These are phyloP conservation scores for Pachydiplax longipennis DNA, from an alignment of 2,888 invertebrate genomes.

Conservation along the genomic window DNA sequence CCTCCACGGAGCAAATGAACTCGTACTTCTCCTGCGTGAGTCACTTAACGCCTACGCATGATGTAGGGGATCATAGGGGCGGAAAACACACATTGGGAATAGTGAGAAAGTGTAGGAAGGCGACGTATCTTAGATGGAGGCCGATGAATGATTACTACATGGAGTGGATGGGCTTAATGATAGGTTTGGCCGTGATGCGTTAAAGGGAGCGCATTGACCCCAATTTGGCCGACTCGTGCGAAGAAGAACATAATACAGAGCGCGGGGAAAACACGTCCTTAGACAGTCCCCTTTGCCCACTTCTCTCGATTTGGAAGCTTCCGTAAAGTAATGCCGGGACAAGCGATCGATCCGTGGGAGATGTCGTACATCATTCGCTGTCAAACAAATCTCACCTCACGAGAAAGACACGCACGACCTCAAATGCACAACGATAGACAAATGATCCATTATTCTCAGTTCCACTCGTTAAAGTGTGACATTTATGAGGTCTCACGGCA, in stretches of 20 bases:
- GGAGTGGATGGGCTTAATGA: background rate
- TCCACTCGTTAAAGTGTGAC: too few species aligned
- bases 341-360: background rate
- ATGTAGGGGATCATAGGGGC: too few species aligned
- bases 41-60: too few species aligned
- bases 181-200: background rate
- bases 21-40: too few species aligned
- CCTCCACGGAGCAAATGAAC: too few species aligned
- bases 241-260: background rate
- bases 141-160: background rate
- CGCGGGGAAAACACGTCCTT: background rate
- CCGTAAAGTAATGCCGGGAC: background rate
- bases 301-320: background rate
- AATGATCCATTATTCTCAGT: background rate
- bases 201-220: background rate
- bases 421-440: background rate
- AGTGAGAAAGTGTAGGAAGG: background rate
- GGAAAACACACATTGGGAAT: background rate
- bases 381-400: background rate
- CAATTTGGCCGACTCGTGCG: background rate
- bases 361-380: background rate
- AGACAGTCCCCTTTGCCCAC: background rate
- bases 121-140: background rate
- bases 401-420: background rate
- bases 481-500: too few species aligned